Percentiles rank a stretch among this genome's conserved stretches.
Evolutionary conservation across 2,113 vertebrate species (phyloP).

Genomic region (Proteles cristata): DNA sequence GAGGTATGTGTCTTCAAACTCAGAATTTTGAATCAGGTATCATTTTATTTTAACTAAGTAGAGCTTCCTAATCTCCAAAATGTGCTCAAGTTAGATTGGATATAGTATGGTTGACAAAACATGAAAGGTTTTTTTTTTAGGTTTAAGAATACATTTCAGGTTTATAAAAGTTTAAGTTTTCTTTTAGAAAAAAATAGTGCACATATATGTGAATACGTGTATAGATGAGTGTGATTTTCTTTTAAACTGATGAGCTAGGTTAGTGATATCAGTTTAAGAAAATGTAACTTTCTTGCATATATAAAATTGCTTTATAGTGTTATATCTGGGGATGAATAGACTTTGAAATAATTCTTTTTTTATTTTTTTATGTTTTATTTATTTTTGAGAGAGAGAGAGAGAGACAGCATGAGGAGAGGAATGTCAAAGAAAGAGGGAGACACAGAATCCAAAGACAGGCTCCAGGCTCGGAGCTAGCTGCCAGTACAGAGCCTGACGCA

Average conservation of each 20-base stretch:
- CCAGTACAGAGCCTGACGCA: no score
- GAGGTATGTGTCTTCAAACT: background rate
- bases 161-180: background rate
- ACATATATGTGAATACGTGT: background rate
- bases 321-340: slow-evolving; percentile 63
- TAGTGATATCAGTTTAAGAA: slow-evolving; percentile 37
- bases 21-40: background rate
- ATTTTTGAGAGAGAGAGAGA: no score
- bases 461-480: no score
- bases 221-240: background rate
- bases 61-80: background rate
- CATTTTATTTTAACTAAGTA: slow-evolving; percentile 22
- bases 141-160: slow-evolving; percentile 34
- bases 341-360: slow-evolving; percentile 66
- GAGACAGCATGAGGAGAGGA: no score
- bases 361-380: no score
- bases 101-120: background rate
- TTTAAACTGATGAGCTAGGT: slow-evolving; percentile 3
- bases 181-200: background rate
- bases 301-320: slow-evolving; percentile 27
- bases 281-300: slow-evolving; percentile 20
- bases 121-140: slow-evolving; percentile 9
- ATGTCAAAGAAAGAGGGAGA: no score
- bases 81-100: background rate
- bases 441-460: no score